A percentile compares a stretch with the other conserved stretches of the same genome.
Evolutionary conservation across 2,888 invertebrate species (phyloP).

Genomic region (Heliconius hortense): DNA sequence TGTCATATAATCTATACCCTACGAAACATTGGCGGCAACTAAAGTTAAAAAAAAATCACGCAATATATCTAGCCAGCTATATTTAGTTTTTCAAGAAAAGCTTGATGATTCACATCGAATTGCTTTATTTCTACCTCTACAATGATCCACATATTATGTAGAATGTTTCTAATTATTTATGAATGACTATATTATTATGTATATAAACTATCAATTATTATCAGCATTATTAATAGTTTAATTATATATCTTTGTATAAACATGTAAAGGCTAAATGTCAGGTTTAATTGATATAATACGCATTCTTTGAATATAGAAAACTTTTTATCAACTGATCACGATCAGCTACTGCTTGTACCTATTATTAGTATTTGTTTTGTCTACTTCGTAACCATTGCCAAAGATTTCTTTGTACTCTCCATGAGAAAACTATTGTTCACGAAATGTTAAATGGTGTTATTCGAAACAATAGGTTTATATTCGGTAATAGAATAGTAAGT

Average conservation of each 20-base stretch:
- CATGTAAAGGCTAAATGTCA: conserved; percentile 36
- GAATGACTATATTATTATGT: conserved; percentile 25
- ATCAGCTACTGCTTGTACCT: conserved; percentile 52
- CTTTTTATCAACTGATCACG: conserved; percentile 50
- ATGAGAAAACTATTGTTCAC: conserved; percentile 64
- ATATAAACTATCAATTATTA: conserved; percentile 30
- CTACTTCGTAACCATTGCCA: conserved; percentile 60
- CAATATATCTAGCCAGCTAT: too few species aligned
- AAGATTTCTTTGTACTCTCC: conserved; percentile 60
- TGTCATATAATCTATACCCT: neutral
- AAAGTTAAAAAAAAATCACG: too few species aligned
- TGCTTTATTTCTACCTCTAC: neutral
- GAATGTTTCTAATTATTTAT: conserved; percentile 20
- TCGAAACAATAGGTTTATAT: conserved; percentile 50
- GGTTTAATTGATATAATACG: conserved; percentile 29
- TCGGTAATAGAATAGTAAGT: conserved; percentile 40
- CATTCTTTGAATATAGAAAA: conserved; percentile 18
- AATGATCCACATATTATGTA: neutral
- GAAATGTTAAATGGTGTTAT: conserved; percentile 31
- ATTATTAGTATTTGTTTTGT: conserved; percentile 40
- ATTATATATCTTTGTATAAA: conserved; percentile 29
- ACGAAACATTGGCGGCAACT: too few species aligned
- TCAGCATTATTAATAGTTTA: conserved; percentile 30
- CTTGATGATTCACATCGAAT: neutral
- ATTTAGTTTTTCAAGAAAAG: neutral